phyloP scores from a whole-genome alignment of 2,113 vertebrate genomes.

The Dicaeum eximium region DNA sequence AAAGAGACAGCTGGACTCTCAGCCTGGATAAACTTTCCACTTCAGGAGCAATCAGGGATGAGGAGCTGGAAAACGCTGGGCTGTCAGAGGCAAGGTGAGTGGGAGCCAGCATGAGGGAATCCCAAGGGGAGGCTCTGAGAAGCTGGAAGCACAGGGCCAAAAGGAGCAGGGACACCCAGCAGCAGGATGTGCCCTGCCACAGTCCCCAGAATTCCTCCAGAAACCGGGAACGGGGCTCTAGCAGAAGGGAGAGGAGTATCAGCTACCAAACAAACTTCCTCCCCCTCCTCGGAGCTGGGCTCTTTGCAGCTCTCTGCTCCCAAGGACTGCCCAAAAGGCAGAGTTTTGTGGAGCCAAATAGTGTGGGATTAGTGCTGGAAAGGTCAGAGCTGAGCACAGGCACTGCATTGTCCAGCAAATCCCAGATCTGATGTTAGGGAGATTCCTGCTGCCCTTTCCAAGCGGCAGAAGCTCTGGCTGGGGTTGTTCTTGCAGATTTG shows the following conservation, averaged over 20 bases:
- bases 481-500: neutral
- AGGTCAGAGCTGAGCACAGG: neutral
- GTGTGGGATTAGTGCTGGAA: neutral
- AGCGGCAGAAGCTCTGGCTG: neutral
- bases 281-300: fast-evolving
- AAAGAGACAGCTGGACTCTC: neutral
- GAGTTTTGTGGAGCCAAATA: neutral
- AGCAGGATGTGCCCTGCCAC: neutral
- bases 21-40: neutral
- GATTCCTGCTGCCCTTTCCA: neutral
- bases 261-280: neutral
- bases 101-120: fast-evolving
- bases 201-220: neutral
- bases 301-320: neutral
- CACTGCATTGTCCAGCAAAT: neutral
- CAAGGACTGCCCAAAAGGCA: neutral
- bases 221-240: fast-evolving
- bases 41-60: neutral
- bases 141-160: neutral
- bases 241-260: neutral
- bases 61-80: neutral
- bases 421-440: neutral
- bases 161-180: no score
- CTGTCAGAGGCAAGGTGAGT: neutral
- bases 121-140: neutral